These are phyloP conservation scores for Malurus cyaneus DNA, from an alignment of 2,113 vertebrate genomes.

Conservation along the genomic window DNA sequence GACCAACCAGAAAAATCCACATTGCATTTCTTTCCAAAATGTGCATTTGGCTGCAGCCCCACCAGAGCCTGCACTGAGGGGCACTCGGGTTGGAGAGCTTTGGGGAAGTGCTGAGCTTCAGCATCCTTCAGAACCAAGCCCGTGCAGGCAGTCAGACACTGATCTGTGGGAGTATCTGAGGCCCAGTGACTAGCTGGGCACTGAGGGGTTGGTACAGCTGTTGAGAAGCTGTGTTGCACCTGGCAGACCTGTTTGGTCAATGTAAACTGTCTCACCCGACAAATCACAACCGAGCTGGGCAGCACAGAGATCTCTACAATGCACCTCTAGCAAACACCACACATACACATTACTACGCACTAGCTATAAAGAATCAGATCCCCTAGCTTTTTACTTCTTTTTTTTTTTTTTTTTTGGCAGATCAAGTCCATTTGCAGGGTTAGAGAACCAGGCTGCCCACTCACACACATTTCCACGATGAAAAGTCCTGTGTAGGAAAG, in stretches of 20 bases:
- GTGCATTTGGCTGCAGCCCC: slow-evolving; percentile 8
- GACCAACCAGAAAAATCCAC: not conserved
- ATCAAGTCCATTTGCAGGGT: slow-evolving; percentile 4
- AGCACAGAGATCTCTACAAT: not conserved
- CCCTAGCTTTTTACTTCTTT: not conserved
- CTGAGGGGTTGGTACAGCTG: not conserved
- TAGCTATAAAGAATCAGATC: not conserved
- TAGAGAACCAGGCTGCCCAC: not conserved
- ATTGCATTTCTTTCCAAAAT: not conserved
- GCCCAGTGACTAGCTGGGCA: not conserved
- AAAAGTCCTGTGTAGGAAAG: not conserved
- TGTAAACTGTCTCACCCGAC: not conserved
- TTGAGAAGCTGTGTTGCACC: not conserved
- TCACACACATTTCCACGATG: not conserved
- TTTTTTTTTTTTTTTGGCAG: not conserved
- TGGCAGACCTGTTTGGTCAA: not conserved
- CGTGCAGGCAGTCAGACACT: not conserved
- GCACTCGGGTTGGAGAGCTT: not conserved
- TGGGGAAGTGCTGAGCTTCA: not conserved
- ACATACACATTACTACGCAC: not conserved
- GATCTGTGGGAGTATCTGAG: not conserved
- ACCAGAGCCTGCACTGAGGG: not conserved
- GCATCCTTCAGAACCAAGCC: not conserved
- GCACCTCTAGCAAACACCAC: not conserved
- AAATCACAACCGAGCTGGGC: not conserved